These are phyloP conservation scores for Hydra vulgaris DNA, from an alignment of 30 jellyfish, hydroid and myxozoan genomes.

Conservation along the genomic window DNA sequence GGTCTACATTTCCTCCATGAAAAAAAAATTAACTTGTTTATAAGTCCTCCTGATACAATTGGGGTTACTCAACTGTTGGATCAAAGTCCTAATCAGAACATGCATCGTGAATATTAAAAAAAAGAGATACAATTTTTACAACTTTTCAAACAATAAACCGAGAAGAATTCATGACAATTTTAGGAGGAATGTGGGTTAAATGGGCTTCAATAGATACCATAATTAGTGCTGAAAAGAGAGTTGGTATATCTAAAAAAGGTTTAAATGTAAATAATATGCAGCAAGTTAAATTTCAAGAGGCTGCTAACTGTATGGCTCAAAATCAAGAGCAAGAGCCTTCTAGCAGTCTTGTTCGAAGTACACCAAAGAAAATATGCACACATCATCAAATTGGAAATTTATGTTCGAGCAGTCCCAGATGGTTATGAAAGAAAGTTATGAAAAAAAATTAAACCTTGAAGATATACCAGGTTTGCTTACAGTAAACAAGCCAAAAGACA, in stretches of 20 bases:
- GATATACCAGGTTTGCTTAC: too few species aligned
- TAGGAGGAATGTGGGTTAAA: conserved; percentile 20
- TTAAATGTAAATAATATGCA: too few species aligned
- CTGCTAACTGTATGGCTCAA: conserved; percentile 2
- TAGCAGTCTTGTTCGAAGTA: neutral
- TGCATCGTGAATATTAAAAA: too few species aligned
- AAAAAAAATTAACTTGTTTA: too few species aligned
- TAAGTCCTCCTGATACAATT: too few species aligned
- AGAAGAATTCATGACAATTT: conserved; percentile 9
- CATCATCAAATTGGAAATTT: conserved; percentile 12
- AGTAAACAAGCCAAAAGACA: too few species aligned
- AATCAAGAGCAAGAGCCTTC: neutral
- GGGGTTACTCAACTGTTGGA: too few species aligned
- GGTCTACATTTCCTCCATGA: too few species aligned
- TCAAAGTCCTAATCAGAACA: too few species aligned
- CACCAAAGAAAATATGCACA: conserved; percentile 6
- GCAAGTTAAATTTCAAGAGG: conserved; percentile 20
- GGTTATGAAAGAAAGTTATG: neutral
- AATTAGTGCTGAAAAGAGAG: neutral
- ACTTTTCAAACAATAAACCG: conserved; percentile 25
- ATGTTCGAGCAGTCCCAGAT: conserved; percentile 14
- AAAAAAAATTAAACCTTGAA: neutral
- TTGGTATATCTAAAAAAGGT: too few species aligned
- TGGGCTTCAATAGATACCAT: neutral
- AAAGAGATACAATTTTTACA: neutral